Evolutionary conservation across 2,797 vertebrate species (phyloP).

Genomic region (Avahi laniger): DNA sequence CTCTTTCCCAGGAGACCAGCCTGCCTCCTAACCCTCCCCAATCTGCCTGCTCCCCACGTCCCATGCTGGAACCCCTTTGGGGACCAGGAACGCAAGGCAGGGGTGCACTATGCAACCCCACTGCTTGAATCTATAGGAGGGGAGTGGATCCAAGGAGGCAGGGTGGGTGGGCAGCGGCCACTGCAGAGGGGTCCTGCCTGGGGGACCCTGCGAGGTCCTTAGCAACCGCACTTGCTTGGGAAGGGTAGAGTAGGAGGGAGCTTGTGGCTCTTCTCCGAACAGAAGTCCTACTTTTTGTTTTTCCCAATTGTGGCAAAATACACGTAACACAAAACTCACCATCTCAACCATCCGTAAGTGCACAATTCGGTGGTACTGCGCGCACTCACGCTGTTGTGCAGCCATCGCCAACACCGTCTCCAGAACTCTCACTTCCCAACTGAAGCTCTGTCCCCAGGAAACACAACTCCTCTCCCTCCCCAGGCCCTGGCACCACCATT

Average conservation of each 20-base stretch:
- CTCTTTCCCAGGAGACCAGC: not conserved
- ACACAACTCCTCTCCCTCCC: not conserved
- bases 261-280: not conserved
- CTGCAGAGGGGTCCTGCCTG: not conserved
- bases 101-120: not conserved
- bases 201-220: not conserved
- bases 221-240: no score
- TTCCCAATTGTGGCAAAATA: not conserved
- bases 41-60: not conserved
- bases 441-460: not conserved
- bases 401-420: no score
- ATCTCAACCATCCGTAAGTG: not conserved
- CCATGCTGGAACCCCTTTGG: not conserved
- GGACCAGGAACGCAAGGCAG: no score
- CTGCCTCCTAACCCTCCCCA: not conserved
- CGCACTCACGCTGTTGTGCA: fast-evolving
- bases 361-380: fast-evolving
- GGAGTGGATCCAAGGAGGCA: not conserved
- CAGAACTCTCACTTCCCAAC: not conserved
- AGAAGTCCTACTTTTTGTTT: not conserved
- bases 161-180: not conserved
- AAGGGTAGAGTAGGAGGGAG: fast-evolving
- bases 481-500: fast-evolving
- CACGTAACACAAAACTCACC: fast-evolving
- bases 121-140: not conserved